Base-by-base conservation (phyloP, 2,888 invertebrate species). In the Argyresthia goedartella region DNA sequence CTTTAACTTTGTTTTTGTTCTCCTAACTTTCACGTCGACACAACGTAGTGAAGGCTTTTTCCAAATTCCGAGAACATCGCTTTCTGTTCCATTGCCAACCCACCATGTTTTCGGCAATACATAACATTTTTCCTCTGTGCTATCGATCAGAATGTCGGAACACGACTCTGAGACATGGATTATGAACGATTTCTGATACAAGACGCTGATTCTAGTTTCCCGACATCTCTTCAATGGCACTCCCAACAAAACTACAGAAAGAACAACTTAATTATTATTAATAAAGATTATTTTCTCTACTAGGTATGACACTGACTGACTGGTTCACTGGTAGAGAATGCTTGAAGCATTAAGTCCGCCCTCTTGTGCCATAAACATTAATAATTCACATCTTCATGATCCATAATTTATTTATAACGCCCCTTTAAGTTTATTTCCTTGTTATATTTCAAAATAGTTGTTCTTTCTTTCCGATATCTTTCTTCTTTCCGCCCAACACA, bases 21-120 rank as follows among this genome's bases (percentile, higher is more conserved):
- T n/a, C n/a, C 46, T 67, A 25, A 25, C 25, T 62, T 63, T 55
- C 53, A 59, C 55, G 55, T 60, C 60, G 56, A 47, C 34, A 16
- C 44, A 16, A 15, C 57, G 59, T 65, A 60, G 59, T 55, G 59
- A 54, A 57, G 52, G 56, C 54, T 61, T 65, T 67, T 69, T 66
- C 69, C 60, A 71, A 84, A 79, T 76, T 79, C 66, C 64, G 59
- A 60, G 65, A 64, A 62, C 75, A 77, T 68, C 66, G 73, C 77
- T 75, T 81, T 59, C 61, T 59, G 6, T 25, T 25, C 6, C 25
- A 25, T 25, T 25, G 6, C 25, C 56, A 72, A 74, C 69, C 43
- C 35, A 63, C 62, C 73, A 73, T 71, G 65, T 73, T 56, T 81
- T 52, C 79, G 82, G 82, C 82, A 82, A 81, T 82, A 82, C 82